phyloP scores from a whole-genome alignment of 2,797 vertebrate genomes.

The Gymnopithys bicolor region DNA sequence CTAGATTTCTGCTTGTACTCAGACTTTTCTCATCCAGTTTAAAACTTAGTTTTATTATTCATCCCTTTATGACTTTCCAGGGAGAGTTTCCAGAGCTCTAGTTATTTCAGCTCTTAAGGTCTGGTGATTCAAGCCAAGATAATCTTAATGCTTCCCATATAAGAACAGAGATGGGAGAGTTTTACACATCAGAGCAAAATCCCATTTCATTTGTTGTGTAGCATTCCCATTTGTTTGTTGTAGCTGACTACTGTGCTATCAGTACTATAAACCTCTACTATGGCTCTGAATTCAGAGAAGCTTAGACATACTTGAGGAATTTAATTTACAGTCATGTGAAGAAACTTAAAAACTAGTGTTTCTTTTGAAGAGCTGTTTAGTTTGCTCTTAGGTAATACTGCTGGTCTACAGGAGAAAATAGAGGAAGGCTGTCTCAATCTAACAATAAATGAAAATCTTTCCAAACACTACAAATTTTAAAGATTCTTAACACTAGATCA shows the following conservation, averaged over 20 bases:
- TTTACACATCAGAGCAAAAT: neutral
- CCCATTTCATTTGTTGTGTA: neutral
- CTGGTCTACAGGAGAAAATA: neutral
- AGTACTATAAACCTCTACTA: neutral
- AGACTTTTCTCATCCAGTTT: neutral
- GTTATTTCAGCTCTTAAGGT: neutral
- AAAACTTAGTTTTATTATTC: neutral
- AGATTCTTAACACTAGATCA: neutral
- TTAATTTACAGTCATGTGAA: neutral
- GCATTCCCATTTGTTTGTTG: neutral
- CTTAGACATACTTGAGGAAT: neutral
- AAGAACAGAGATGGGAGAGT: neutral
- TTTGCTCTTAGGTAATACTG: neutral
- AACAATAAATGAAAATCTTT: neutral
- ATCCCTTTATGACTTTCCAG: neutral
- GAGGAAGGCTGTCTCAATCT: neutral
- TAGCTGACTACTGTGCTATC: neutral
- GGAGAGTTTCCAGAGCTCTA: neutral
- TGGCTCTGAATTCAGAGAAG: neutral
- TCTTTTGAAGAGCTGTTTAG: neutral
- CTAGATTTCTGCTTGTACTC: neutral
- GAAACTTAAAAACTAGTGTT: neutral
- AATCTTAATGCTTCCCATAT: neutral
- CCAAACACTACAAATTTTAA: neutral
- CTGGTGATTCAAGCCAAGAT: neutral